Base-by-base conservation (phyloP, 2,888 invertebrate species). In the Drosophila peninsularis region DNA sequence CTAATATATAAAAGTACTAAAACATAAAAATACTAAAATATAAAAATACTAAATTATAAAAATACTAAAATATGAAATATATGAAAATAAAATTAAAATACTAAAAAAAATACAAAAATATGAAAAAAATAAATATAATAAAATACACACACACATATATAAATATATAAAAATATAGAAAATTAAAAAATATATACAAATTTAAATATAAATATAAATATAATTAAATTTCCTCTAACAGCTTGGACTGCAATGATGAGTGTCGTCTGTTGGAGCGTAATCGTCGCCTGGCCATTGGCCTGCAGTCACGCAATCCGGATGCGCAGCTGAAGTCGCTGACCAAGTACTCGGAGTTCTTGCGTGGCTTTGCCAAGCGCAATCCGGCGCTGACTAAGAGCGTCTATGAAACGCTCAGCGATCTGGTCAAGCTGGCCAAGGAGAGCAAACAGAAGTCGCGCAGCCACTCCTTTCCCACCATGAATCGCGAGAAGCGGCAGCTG, bases 231-330 rank as follows among this genome's bases (percentile, higher is more conserved):
- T 44, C 13, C 4, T 27, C 5, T 42, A 45, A 0, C 90, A 96
- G 96, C 3, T 92, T 99, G 89, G 97, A 98, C 78, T 99, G 99
- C 93, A 97, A 96, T 90, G 97, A 98, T 76, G 98, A 98, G 85
- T 99, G 99, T 92, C 95, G 96, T 61, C 92, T 96, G 37, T 93
- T 97, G 57, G 98, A 98, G 82, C 95, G 99, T 64, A 98, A 98
- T 91, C 94, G 97, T 2, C 95, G 97, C 55, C 91, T 99, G 72
- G 98, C 98, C 11, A 94, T 98, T 58, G 99, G 98, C 5, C 94
- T 99, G 42, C 98, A 98, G 93, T 97, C 99, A 77, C 96, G 96
- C 62, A 98, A 98, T 93, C 97, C 98, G 1, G 98, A 98, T 92
- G 93, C 94, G n/a, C 89, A 90, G 74, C 88, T 90, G 34, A 97